Evolutionary conservation across 2,797 vertebrate species (phyloP).

Genomic region (Sphenopsis melanotis): DNA sequence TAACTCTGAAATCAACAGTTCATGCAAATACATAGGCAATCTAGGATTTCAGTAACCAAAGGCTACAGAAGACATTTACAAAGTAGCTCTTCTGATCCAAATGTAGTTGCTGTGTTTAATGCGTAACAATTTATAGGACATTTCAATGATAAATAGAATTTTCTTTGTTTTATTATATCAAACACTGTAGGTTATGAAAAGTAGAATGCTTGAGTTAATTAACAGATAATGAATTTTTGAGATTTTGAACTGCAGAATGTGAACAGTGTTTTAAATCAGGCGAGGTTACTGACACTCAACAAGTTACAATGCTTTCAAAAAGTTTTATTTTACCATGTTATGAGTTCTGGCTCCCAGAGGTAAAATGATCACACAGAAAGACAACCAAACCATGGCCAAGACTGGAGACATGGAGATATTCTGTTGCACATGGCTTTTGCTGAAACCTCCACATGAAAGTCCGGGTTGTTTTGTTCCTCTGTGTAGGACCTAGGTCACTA

Average conservation of each 20-base stretch:
- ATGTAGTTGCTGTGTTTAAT: neutral
- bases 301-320: neutral
- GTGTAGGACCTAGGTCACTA: fast-evolving
- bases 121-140: neutral
- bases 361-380: neutral
- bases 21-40: neutral
- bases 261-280: neutral
- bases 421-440: neutral
- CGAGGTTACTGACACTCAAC: neutral
- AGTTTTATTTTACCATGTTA: neutral
- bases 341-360: neutral
- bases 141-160: constrained; percentile 5
- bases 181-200: neutral
- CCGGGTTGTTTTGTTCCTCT: fast-evolving
- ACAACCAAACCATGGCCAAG: neutral
- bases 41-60: neutral
- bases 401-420: neutral
- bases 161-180: constrained; percentile 10
- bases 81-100: neutral
- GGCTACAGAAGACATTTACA: neutral
- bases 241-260: neutral
- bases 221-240: constrained; percentile 10
- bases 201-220: constrained; percentile 8
- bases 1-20: neutral
- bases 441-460: neutral